Conservation (phyloP, 1,140 invertebrate genomes). For the Drosophila murphyi region DNA sequence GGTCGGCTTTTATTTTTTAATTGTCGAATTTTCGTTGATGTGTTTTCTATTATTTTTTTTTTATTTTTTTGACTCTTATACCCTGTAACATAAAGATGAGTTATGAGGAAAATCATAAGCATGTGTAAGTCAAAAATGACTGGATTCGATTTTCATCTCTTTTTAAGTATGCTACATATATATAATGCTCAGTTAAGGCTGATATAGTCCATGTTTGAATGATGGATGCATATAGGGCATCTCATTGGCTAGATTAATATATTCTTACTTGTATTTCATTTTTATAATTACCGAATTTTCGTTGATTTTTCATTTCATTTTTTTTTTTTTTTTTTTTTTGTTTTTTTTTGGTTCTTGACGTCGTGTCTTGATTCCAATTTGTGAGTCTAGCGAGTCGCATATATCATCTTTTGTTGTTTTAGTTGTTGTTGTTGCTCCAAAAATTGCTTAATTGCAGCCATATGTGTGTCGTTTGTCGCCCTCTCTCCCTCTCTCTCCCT, state of each 20-base stretch:
- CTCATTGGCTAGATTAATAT: background rate
- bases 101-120: background rate
- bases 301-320: slow-evolving; percentile 23
- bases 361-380: slow-evolving; percentile 27
- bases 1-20: slow-evolving; percentile 30
- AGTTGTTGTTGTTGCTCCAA: slow-evolving; percentile 59
- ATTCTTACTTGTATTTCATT: slow-evolving; percentile 27
- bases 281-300: slow-evolving; percentile 62
- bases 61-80: background rate
- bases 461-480: slow-evolving; percentile 50
- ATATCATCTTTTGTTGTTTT: slow-evolving; percentile 55
- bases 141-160: no score
- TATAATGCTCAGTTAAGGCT: no score
- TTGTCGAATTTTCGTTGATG: slow-evolving; percentile 19
- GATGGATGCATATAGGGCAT: background rate
- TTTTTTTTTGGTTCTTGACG: slow-evolving; percentile 18
- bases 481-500: slow-evolving; percentile 10
- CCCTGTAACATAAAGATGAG: background rate
- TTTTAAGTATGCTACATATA: no score
- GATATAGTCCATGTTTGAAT: no score
- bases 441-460: slow-evolving; percentile 81
- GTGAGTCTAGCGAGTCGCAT: slow-evolving; percentile 62
- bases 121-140: background rate
- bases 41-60: background rate
- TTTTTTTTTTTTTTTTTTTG: background rate